Evolutionary conservation across 2,797 vertebrate species (phyloP), one percentile per base, ranked within the genome.

Genomic region (Uromys caudimaculatus): DNA sequence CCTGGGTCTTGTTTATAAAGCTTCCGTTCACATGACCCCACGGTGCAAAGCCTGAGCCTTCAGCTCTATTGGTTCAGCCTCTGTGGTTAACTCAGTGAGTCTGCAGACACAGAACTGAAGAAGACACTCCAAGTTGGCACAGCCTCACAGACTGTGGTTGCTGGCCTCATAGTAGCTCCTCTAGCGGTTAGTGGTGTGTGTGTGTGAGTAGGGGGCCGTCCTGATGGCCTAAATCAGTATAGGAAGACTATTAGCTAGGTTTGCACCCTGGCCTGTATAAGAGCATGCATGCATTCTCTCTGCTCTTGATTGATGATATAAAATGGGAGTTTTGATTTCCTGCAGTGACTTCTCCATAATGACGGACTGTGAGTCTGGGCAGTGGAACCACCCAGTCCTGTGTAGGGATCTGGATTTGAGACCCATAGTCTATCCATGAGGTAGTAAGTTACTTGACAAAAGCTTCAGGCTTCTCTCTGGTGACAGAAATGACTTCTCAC

Each of bases 401-500:
- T 32, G 12, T 3, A 1, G 3, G 3, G 52, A 41, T 16, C 44
- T 0, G 9, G 44, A 27, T 12, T 0, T 0, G 2, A 52, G 10
- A 4, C n/a, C 2, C 0, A 23, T 6, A 27, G 16, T 8, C 19
- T 32, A 23, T 21, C 23, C 21, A 4, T 24, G 41, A 67, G 83
- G 44, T 4, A 2, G 44, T 1, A 4, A 9, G 44, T 6, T 6
- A 14, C 6, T 14, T 2, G 32, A 9, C 21, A 5, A 3, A 29
- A 0, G 69, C 38, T 29, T 13, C 56, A 19, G 8, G 52, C 0
- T 71, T 41, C 47, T 44, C 2, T 62, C 78, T 2, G 4, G 4
- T 4, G 60, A 35, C 0, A 0, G 32, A 32, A 23, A 41, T 16
- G 0, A 6, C 10, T 0, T 0, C 76, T 19, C 8, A 4, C 29